Conservation (phyloP, 2,113 vertebrate species). For the Zapus hudsonius region DNA sequence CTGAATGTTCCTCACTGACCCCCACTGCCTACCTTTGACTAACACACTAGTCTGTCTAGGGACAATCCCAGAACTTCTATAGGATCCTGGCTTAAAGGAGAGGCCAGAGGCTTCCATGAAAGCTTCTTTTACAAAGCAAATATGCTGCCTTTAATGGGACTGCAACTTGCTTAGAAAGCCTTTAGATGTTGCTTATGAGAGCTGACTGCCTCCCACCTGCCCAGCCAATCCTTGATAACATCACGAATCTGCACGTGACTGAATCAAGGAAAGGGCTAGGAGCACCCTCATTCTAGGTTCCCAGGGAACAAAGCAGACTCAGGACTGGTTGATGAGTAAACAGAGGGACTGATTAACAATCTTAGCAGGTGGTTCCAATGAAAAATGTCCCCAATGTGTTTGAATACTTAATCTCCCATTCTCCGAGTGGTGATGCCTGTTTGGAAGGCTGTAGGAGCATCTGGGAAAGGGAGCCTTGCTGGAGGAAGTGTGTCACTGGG, state of each 20-base stretch:
- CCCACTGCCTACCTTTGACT: not conserved
- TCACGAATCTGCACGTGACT: not conserved
- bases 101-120: not conserved
- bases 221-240: not conserved
- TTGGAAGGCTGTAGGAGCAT: too few species aligned
- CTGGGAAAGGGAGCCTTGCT: too few species aligned
- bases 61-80: not conserved
- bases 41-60: not conserved
- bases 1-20: not conserved
- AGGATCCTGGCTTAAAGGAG: not conserved
- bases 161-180: not conserved
- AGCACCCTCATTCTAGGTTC: not conserved
- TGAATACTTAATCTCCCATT: too few species aligned
- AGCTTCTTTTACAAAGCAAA: constrained; percentile 45
- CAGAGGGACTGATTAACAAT: not conserved
- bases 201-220: not conserved
- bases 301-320: not conserved
- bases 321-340: constrained; percentile 23
- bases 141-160: not conserved
- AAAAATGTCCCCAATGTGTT: too few species aligned
- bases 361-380: not conserved
- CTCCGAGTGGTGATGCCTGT: too few species aligned
- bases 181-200: not conserved
- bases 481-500: too few species aligned
- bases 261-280: not conserved